Conservation (phyloP, 92 coral and sea anemone species). For the Anthopleura xanthogrammica region DNA sequence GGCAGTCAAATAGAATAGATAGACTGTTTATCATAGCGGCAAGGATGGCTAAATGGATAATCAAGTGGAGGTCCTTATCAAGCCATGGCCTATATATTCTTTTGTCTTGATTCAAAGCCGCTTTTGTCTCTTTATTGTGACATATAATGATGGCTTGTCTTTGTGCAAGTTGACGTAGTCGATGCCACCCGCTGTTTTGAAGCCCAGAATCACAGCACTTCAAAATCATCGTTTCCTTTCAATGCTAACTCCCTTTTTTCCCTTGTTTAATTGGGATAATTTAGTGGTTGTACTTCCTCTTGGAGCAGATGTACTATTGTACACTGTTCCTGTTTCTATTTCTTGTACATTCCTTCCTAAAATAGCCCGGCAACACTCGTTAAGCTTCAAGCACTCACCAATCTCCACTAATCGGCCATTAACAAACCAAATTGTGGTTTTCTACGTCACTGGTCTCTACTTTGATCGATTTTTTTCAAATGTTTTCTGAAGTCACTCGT, state of each 20-base stretch:
- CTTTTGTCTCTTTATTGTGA: slow-evolving; percentile 1
- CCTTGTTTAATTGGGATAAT: neutral
- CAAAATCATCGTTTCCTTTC: neutral
- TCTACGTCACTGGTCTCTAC: slow-evolving; percentile 13
- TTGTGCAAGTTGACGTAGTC: neutral
- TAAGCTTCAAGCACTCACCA: neutral
- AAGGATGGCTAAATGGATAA: slow-evolving; percentile 5
- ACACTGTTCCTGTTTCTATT: neutral
- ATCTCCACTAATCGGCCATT: slow-evolving; percentile 9
- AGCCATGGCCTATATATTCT: slow-evolving; percentile 24
- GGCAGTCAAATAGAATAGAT: slow-evolving; percentile 14
- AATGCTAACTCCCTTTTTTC: neutral
- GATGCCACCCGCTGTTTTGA: neutral
- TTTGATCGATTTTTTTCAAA: neutral
- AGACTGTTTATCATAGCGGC: neutral
- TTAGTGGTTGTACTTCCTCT: neutral
- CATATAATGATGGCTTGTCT: neutral
- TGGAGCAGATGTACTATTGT: neutral
- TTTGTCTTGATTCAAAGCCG: slow-evolving; percentile 21
- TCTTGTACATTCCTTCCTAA: neutral
- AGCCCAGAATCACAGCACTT: neutral
- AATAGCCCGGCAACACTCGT: neutral
- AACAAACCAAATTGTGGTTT: slow-evolving; percentile 1
- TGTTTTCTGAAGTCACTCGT: neutral
- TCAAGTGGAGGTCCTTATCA: slow-evolving; percentile 2